A percentile compares a stretch with the other conserved stretches of the same genome.
These are phyloP conservation scores for Sylvia atricapilla DNA, from an alignment of 2,113 vertebrate species.

Conservation along the genomic window DNA sequence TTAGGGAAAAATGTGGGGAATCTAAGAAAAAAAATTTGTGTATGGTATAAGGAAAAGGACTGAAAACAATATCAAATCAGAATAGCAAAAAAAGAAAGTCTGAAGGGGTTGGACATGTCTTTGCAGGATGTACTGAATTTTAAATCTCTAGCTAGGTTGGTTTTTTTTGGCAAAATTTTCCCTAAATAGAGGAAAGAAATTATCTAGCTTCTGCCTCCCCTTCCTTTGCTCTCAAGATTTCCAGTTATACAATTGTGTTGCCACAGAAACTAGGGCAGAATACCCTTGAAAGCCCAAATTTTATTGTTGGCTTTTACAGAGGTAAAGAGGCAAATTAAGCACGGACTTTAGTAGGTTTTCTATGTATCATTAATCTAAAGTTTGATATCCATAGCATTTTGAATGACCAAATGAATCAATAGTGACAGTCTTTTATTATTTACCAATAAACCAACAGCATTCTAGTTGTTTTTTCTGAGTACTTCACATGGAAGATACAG, in stretches of 20 bases:
- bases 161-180: background rate
- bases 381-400: background rate
- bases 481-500: background rate
- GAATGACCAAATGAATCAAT: background rate
- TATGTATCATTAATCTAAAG: background rate
- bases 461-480: background rate
- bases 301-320: background rate
- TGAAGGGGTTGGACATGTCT: background rate
- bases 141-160: background rate
- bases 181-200: background rate
- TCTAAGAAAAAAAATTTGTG: background rate
- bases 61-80: background rate
- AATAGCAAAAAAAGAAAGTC: background rate
- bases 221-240: background rate
- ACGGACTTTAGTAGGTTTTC: background rate
- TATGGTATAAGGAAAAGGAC: background rate
- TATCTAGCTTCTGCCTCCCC: background rate
- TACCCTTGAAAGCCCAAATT: fast-evolving
- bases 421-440: background rate
- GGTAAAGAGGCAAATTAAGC: background rate
- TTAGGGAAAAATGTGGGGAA: background rate
- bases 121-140: background rate
- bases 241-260: background rate
- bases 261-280: background rate
- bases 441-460: background rate